These are phyloP conservation scores for Semotilus atromaculatus DNA, from an alignment of 2,797 vertebrate genomes.

Conservation along the genomic window DNA sequence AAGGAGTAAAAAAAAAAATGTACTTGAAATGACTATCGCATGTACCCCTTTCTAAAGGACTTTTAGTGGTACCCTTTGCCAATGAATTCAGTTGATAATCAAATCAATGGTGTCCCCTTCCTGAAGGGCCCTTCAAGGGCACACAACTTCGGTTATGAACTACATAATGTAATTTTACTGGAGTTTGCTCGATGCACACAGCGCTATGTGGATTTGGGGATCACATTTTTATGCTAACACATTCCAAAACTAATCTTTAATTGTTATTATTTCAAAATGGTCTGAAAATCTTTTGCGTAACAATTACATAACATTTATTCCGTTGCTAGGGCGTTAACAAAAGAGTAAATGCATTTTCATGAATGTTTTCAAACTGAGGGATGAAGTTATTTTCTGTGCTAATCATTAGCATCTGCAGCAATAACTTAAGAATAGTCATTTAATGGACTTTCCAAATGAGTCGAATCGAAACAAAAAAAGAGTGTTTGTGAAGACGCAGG, in stretches of 20 bases:
- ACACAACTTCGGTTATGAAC: neutral
- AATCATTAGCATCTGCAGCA: neutral
- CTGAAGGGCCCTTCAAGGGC: neutral
- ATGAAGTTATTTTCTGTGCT: neutral
- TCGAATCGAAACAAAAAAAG: neutral
- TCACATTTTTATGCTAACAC: neutral
- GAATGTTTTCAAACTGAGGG: neutral
- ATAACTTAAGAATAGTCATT: neutral
- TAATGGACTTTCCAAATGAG: neutral
- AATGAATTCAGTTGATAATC: neutral
- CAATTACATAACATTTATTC: neutral
- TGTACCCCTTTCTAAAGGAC: neutral
- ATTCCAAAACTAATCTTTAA: neutral
- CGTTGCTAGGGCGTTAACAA: neutral
- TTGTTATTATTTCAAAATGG: neutral
- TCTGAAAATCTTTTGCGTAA: neutral
- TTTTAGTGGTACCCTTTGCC: neutral
- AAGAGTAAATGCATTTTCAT: neutral
- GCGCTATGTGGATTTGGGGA: neutral
- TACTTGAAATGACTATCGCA: neutral
- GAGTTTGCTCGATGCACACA: neutral
- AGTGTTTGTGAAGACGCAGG: slow-evolving; percentile 21
- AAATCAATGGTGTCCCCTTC: neutral
- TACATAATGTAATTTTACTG: neutral
- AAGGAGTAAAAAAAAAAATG: no score